A percentile compares a stretch with the other conserved stretches of the same genome.
These are phyloP conservation scores for Platysternon megacephalum DNA, from an alignment of 2,113 vertebrate genomes.

Conservation along the genomic window DNA sequence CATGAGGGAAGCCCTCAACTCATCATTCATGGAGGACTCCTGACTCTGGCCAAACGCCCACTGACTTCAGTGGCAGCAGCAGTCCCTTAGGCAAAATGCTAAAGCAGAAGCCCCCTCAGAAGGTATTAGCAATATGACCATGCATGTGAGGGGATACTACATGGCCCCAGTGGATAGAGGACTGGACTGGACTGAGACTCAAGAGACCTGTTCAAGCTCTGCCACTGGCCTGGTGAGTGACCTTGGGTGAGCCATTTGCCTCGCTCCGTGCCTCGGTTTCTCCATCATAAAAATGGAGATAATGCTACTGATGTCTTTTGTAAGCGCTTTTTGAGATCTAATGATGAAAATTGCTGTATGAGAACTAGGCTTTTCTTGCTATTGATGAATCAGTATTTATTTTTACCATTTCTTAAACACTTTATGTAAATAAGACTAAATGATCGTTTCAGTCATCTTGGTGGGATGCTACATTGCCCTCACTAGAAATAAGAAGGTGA, in stretches of 20 bases:
- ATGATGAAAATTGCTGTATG: conserved; percentile 53
- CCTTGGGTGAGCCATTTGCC: neutral
- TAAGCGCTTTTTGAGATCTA: too few relatives aligned
- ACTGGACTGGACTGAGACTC: neutral
- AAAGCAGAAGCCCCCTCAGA: conserved; percentile 70
- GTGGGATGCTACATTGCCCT: conserved; percentile 20
- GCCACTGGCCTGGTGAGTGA: neutral
- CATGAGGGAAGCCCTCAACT: conserved; percentile 75
- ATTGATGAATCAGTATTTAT: conserved; percentile 74
- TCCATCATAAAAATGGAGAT: too few relatives aligned
- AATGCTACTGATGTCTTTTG: too few relatives aligned
- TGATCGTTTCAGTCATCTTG: conserved; percentile 46
- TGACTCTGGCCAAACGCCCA: conserved; percentile 64
- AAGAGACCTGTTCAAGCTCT: too few relatives aligned
- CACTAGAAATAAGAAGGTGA: conserved; percentile 32
- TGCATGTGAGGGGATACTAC: neutral
- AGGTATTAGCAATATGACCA: conserved; percentile 75
- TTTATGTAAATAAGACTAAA: conserved; percentile 70
- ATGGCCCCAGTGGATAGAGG: neutral
- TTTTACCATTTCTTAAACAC: conserved; percentile 60
- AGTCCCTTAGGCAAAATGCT: conserved; percentile 70
- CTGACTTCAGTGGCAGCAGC: conserved; percentile 72
- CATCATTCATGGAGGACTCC: conserved; percentile 67
- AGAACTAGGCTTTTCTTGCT: conserved; percentile 75
- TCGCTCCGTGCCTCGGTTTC: too few relatives aligned